A percentile compares a stretch with the other conserved stretches of the same genome.
Evolutionary conservation across 2,797 vertebrate genomes (phyloP).

Genomic region (Eleutherodactylus coqui): DNA sequence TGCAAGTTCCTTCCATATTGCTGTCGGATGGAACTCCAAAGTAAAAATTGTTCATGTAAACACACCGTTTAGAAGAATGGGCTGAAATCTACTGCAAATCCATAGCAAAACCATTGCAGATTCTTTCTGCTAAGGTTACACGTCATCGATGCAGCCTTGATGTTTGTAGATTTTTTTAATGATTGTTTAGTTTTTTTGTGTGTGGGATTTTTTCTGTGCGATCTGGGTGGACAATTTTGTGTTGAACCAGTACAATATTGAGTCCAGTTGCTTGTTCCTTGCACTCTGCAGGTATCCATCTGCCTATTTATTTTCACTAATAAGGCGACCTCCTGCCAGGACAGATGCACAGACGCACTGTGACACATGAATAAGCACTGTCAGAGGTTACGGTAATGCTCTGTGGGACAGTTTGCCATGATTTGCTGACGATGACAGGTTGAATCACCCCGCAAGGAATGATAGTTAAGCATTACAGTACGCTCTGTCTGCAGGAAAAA

Average conservation of each 20-base stretch:
- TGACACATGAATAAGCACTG: slow-evolving; percentile 22
- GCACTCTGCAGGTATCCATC: slow-evolving; percentile 40
- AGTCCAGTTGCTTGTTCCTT: not conserved
- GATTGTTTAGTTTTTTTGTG: not conserved
- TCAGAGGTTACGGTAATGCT: slow-evolving; percentile 26
- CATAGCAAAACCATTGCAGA: no score
- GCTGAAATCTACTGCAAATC: no score
- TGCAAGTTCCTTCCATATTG: no score
- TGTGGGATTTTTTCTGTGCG: not conserved
- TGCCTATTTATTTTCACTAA: slow-evolving; percentile 34
- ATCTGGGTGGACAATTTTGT: not conserved
- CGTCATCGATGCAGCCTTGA: no score
- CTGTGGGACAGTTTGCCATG: slow-evolving; percentile 25
- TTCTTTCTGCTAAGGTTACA: no score
- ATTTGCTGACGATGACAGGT: slow-evolving; percentile 31
- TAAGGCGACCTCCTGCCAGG: not conserved
- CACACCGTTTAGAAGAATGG: no score
- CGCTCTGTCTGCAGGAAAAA: not conserved
- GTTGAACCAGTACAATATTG: not conserved
- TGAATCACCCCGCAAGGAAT: slow-evolving; percentile 17
- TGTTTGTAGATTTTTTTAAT: no score
- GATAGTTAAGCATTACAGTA: not conserved
- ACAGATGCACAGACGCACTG: slow-evolving; percentile 34
- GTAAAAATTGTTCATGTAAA: no score
- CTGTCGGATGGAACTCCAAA: no score